Base-by-base conservation (phyloP, 2,888 invertebrate genomes). In the Melieria crassipennis region DNA sequence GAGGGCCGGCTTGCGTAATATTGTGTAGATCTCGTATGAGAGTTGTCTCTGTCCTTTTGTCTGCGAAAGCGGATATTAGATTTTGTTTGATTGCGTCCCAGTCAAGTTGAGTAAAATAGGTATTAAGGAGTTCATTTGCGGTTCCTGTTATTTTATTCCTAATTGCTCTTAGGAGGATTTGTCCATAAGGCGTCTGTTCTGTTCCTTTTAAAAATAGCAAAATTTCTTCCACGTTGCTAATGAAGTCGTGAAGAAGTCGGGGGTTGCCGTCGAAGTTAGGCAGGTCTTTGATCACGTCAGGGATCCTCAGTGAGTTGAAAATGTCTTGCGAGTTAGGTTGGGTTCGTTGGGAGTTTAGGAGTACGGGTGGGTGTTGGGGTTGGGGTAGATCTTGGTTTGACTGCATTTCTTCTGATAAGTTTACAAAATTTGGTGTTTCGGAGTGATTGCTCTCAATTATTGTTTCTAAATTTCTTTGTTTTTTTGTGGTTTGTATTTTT, bases 111-210 rank as follows among this genome's bases (percentile, higher is more conserved):
- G 73, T 77, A 3, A 71, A 71, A n/a, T 76, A 75, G 61, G 74
- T 75, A 55, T 76, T 77, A 5, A 76, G 63, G 7, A 73, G 70
- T 65, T 76, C 76, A 13, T 78, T 78, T 16, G 77, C 78, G 47
- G 67, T 63, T 1, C 77, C 75, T 46, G 47, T 67, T 30, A 77
- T 75, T 71, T 77, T 77, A 47, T 78, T 77, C 7, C 76, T 66
- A 71, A 76, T 75, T 2, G 74, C 73, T 5, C 76, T 60, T 47
- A 75, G 43, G 11, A 78, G 16, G 30, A 76, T 70, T 70, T 72
- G 68, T 4, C 56, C 55, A 10, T 74, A 73, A 45, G 69, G 61
- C 4, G 73, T 57, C 47, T 69, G 30, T 10, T 70, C 72, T 13
- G 69, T 42, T 11, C 65, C 42, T 13, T 56, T 69, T 7, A 76